Evolutionary conservation across 2,797 vertebrate genomes (phyloP), one percentile per base, ranked within the genome.

Genomic region (Paramormyrops hopkinsi): DNA sequence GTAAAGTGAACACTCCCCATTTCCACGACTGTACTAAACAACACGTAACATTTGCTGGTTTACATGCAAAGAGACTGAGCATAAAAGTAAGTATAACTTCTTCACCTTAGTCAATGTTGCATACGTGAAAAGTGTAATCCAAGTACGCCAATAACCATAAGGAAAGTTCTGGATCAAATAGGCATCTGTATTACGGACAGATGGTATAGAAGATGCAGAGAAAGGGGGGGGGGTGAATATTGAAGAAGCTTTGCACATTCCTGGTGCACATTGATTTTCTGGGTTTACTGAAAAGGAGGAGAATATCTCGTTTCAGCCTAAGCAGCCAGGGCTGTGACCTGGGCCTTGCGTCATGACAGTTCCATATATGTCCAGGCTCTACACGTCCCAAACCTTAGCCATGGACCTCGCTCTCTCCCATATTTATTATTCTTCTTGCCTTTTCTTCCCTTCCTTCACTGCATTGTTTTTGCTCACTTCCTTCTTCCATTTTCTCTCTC

Each of bases 291-390:
- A 96, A 88, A 87, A 91, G 91, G 90, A 73, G 89, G 91, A 92
- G 92, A 95, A 94, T 93, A 96, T 96, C 95, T 92, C 37, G 88
- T 96, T 96, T 96, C 96, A 95, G 91, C 89, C 92, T 91, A 94
- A 93, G 69, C 91, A 91, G 92, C 92, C 90, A 91, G 93, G 93
- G 93, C 93, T 29, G 90, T 93, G 94, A 95, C 95, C 95, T 94
- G 94, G 95, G 91, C 93, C 51, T 44, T 14, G 91, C 94, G 93
- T 95, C 93, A 93, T 92, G 91, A 93, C 92, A 91, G 90, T 84
- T 87, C 69, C 73, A 89, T 92, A 88, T 51, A 48, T 44, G 37
- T n/a, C 22, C 84, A 44, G 48, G 46, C 2, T 76, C 48, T 37
- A 50, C 44, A 48, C 22, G 48, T 37, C 25, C 19, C 41, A 46